Conservation (phyloP, 2,113 vertebrate genomes). For the Neolamprologus ventralis region DNA sequence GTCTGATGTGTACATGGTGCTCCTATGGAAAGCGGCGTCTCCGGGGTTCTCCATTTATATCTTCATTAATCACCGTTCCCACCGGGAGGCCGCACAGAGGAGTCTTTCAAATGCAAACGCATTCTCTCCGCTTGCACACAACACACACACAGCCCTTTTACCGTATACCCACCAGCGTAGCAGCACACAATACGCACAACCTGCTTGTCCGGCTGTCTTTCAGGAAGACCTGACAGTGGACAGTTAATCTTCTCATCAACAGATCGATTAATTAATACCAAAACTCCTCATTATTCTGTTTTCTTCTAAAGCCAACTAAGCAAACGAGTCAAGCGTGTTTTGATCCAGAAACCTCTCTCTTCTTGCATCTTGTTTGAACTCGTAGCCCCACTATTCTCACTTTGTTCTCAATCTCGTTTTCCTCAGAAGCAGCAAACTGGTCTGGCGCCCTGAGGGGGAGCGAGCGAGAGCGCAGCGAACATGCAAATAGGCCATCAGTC, state of each 20-base stretch:
- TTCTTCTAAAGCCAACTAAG: conserved; percentile 3
- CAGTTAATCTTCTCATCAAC: conserved; percentile 49
- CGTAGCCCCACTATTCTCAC: background rate
- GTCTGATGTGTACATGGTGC: background rate
- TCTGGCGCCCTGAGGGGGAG: background rate
- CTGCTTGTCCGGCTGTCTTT: conserved; percentile 23
- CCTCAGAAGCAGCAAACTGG: conserved; percentile 26
- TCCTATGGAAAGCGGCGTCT: conserved; percentile 38
- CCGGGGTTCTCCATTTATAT: conserved; percentile 41
- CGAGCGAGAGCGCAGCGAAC: background rate
- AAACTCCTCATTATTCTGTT: conserved; percentile 28
- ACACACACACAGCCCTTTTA: conserved; percentile 20
- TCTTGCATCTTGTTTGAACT: conserved; percentile 22
- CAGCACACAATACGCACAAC: conserved; percentile 6
- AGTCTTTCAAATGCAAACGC: conserved; percentile 63
- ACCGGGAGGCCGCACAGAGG: conserved; percentile 28
- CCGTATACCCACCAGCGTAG: conserved; percentile 19
- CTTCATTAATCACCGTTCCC: conserved; percentile 58
- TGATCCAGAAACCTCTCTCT: background rate
- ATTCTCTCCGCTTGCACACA: background rate
- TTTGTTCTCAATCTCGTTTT: conserved; percentile 14
- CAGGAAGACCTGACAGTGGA: conserved; percentile 43
- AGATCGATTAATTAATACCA: conserved; percentile 31
- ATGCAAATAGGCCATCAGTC: conserved; percentile 35
- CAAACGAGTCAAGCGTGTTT: background rate